Evolutionary conservation across 2,113 vertebrate species (phyloP).

Genomic region (Osmerus mordax): DNA sequence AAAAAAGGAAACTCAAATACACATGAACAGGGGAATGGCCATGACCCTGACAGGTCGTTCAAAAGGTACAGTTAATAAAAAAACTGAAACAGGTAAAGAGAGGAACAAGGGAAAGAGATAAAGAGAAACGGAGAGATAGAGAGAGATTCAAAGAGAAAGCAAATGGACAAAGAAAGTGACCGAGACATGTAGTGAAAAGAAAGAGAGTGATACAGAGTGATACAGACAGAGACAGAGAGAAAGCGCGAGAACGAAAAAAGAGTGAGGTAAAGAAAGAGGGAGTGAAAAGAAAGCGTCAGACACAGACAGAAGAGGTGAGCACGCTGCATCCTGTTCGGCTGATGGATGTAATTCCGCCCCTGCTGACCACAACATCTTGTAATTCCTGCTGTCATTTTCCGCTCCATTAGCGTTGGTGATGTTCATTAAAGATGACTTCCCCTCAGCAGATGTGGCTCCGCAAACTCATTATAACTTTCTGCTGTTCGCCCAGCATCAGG

Average conservation of each 20-base stretch:
- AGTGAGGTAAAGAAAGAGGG: background rate
- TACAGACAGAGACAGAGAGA: background rate
- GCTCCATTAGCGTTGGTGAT: constrained; percentile 64
- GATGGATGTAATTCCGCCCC: constrained; percentile 46
- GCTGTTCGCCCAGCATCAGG: constrained; percentile 9
- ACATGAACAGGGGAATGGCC: background rate
- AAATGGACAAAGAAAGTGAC: background rate
- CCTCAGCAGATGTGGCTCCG: constrained; percentile 58
- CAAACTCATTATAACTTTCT: constrained; percentile 65
- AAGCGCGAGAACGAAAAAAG: background rate
- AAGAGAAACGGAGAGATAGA: background rate
- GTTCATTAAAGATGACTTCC: constrained; percentile 65
- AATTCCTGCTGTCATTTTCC: constrained; percentile 64
- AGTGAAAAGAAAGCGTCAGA: background rate
- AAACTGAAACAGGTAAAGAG: background rate
- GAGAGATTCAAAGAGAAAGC: too few relatives aligned
- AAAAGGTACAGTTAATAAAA: background rate
- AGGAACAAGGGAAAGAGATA: background rate
- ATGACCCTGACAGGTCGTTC: background rate
- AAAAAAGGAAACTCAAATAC: too few relatives aligned
- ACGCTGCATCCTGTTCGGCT: constrained; percentile 18
- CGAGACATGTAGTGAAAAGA: background rate
- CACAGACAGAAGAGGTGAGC: background rate
- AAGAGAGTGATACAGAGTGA: background rate
- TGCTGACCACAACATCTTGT: constrained; percentile 64